Percentiles rank a stretch among this genome's conserved stretches.
Conservation (phyloP, 2,888 invertebrate species). For the Digitonthophagus gazella region DNA sequence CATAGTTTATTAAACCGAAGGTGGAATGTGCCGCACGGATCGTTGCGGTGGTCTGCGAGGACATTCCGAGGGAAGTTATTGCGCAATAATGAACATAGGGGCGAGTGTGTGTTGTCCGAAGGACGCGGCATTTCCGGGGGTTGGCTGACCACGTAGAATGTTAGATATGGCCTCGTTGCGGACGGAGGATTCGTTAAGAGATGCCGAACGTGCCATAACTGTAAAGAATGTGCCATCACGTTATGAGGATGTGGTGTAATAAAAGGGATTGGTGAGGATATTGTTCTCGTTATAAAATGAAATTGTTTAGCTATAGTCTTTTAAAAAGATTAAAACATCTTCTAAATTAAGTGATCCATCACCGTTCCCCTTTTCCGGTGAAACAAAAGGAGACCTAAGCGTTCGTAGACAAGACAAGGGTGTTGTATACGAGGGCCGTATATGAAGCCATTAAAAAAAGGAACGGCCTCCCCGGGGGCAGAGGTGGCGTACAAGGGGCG, state of each 20-base stretch:
- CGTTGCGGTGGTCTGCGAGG: not conserved
- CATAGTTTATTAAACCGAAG: not conserved
- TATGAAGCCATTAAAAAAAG: slow-evolving; percentile 30
- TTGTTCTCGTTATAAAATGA: too few species aligned
- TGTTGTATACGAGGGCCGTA: slow-evolving; percentile 17
- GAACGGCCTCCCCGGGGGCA: slow-evolving; percentile 1
- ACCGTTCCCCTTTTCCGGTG: not conserved
- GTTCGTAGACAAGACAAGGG: slow-evolving; percentile 36
- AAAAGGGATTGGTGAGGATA: too few species aligned
- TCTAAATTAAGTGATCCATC: not conserved
- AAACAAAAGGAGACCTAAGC: slow-evolving; percentile 8
- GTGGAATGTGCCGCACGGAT: not conserved
- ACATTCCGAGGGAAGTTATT: not conserved
- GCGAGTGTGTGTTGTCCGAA: not conserved
- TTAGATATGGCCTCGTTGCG: not conserved
- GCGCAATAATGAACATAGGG: not conserved
- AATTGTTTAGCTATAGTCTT: too few species aligned
- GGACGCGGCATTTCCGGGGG: not conserved
- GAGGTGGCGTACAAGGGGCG: not conserved
- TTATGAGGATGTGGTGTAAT: too few species aligned
- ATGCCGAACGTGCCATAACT: not conserved
- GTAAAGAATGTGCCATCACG: not conserved
- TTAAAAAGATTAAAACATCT: not conserved
- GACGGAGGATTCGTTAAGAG: not conserved
- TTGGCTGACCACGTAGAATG: too few species aligned